These are phyloP conservation scores for Rambutsinella grinnellia DNA, from an alignment of 2,888 invertebrate species.

Conservation along the genomic window DNA sequence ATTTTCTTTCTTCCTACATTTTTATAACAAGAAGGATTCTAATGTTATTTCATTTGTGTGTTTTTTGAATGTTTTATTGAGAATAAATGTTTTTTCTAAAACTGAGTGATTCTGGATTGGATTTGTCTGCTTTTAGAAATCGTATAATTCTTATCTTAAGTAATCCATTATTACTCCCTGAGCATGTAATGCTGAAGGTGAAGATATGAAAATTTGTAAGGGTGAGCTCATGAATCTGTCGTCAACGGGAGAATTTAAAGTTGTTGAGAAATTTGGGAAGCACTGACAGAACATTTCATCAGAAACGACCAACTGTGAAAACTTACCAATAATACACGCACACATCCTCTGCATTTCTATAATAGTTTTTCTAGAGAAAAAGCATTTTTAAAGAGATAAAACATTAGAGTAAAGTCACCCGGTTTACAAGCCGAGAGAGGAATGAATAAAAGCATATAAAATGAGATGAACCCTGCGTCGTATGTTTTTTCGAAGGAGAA, in stretches of 20 bases:
- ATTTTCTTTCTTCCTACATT: too few relatives aligned
- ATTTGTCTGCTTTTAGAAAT: too few relatives aligned
- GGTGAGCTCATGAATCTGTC: conserved; percentile 66
- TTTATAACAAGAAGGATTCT: too few relatives aligned
- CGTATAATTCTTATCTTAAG: too few relatives aligned
- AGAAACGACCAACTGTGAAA: conserved; percentile 65
- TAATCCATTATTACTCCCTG: conserved; percentile 18
- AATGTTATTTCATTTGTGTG: too few relatives aligned
- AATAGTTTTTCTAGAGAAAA: background rate
- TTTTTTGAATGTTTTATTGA: too few relatives aligned
- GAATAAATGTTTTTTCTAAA: too few relatives aligned
- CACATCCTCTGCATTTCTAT: background rate
- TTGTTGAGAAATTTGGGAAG: conserved; percentile 59
- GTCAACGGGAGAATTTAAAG: conserved; percentile 61
- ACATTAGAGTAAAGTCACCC: background rate
- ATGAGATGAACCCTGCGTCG: background rate
- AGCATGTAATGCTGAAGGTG: conserved; percentile 36
- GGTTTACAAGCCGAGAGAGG: background rate
- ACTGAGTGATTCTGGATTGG: too few relatives aligned
- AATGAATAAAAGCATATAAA: background rate
- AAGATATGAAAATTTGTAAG: conserved; percentile 53
- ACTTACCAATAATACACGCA: conserved; percentile 56
- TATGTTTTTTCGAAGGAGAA: background rate
- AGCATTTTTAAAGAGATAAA: background rate
- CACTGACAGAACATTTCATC: conserved; percentile 66